Conservation (phyloP, 1,140 invertebrate species). For the Zaprionus ghesquierei region DNA sequence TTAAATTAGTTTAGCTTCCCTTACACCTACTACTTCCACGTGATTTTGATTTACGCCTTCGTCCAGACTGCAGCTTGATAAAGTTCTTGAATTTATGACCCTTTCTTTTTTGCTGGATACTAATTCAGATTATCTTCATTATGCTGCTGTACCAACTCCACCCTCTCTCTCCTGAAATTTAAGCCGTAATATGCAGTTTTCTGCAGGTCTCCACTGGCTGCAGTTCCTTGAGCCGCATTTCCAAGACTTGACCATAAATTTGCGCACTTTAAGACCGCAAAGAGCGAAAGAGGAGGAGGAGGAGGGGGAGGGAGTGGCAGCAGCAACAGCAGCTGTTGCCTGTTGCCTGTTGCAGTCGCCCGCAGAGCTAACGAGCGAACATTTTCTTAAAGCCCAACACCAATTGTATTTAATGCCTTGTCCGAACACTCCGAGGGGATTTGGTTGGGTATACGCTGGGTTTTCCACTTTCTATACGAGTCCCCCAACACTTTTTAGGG, state of each 20-base stretch:
- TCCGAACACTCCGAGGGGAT: slow-evolving; percentile 50
- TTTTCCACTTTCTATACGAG: slow-evolving; percentile 14
- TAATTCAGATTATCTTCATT: not conserved
- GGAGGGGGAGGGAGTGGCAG: no score
- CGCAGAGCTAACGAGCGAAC: slow-evolving; percentile 49
- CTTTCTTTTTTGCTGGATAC: not conserved
- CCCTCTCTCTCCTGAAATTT: not conserved
- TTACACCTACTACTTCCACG: not conserved
- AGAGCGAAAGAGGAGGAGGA: slow-evolving; percentile 38
- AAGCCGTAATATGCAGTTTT: slow-evolving; percentile 7
- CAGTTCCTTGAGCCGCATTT: slow-evolving; percentile 25
- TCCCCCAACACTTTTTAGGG: slow-evolving; percentile 38
- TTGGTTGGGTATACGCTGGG: slow-evolving; percentile 29
- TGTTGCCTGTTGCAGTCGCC: slow-evolving; percentile 47
- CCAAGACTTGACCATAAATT: slow-evolving; percentile 31
- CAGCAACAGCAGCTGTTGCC: slow-evolving; percentile 51
- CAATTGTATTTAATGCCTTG: slow-evolving; percentile 73
- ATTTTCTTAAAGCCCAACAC: slow-evolving; percentile 48
- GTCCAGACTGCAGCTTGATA: not conserved
- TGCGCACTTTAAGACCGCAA: slow-evolving; percentile 52
- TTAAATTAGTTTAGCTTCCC: not conserved
- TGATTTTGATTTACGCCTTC: not conserved
- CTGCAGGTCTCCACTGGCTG: not conserved
- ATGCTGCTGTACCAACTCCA: not conserved
- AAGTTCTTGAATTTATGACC: not conserved